phyloP scores from a whole-genome alignment of 30 jellyfish, hydroid and myxozoan species.

The Aurelia aurita region DNA sequence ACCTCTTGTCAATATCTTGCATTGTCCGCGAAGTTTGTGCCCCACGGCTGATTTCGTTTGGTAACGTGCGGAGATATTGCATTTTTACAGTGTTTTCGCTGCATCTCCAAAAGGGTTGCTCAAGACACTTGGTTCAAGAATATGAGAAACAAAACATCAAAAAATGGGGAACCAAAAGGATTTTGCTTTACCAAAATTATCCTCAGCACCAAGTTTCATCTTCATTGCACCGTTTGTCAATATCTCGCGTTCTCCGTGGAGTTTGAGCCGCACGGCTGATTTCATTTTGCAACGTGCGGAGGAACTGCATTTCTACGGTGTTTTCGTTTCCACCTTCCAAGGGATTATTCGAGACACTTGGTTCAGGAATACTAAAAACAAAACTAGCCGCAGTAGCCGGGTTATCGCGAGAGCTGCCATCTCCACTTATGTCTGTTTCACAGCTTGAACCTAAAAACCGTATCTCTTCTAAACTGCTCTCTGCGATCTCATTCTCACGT shows the following conservation, averaged over 20 bases:
- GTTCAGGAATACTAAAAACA: not conserved
- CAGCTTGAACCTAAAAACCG: not conserved
- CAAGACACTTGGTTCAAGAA: not conserved
- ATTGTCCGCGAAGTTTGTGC: constrained; percentile 51
- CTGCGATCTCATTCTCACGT: constrained; percentile 38
- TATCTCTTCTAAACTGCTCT: constrained; percentile 29
- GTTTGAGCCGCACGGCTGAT: constrained; percentile 63
- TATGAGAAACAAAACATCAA: not conserved
- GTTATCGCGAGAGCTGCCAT: not conserved
- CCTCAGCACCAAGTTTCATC: constrained; percentile 97
- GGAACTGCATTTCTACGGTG: constrained; percentile 49
- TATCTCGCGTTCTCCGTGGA: constrained; percentile 67
- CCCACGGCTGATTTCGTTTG: constrained; percentile 65
- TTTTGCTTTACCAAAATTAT: too few relatives aligned
- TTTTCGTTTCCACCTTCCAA: not conserved
- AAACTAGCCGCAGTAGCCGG: not conserved
- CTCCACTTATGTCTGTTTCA: not conserved
- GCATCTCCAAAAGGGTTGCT: not conserved
- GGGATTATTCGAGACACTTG: not conserved
- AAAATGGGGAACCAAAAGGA: too few relatives aligned
- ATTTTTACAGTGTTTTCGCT: constrained; percentile 3
- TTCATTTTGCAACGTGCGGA: constrained; percentile 57
- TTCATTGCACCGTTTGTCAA: constrained; percentile 71
- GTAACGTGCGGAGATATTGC: constrained; percentile 63
- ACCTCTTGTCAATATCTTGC: constrained; percentile 64